These are phyloP conservation scores for Merops nubicus DNA, from an alignment of 2,113 vertebrate genomes.

Conservation along the genomic window DNA sequence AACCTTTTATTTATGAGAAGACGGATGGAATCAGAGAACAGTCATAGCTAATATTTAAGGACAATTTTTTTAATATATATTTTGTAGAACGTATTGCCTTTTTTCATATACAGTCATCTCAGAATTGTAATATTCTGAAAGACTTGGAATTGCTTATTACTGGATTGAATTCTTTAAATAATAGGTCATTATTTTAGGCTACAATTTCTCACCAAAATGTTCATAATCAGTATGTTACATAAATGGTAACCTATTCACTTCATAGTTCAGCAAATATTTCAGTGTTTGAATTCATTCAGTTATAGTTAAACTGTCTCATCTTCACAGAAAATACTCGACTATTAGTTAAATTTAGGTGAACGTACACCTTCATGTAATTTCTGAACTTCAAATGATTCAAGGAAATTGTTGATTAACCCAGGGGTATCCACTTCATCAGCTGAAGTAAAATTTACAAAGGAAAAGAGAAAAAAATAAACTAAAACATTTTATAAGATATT, in stretches of 20 bases:
- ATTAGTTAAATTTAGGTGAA: not conserved
- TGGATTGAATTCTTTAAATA: not conserved
- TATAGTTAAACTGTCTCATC: not conserved
- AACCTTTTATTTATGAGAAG: fast-evolving
- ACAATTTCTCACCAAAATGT: not conserved
- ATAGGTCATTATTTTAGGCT: not conserved
- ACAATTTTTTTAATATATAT: not conserved
- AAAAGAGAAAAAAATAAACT: not conserved
- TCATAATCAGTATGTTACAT: not conserved
- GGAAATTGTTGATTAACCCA: not conserved
- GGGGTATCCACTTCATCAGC: not conserved
- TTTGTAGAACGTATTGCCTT: not conserved
- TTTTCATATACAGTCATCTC: not conserved
- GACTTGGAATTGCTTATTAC: not conserved
- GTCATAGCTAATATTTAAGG: not conserved
- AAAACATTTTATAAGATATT: not conserved
- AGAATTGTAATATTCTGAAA: not conserved
- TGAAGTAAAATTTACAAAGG: not conserved
- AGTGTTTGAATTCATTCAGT: not conserved
- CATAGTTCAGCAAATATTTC: not conserved
- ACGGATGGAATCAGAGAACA: not conserved
- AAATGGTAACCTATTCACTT: not conserved
- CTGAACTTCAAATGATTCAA: not conserved
- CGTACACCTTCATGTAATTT: not conserved
- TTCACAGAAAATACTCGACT: not conserved